A percentile compares a stretch with the other conserved stretches of the same genome.
These are phyloP conservation scores for Marisa cornuarietis DNA, from an alignment of 1,140 invertebrate species.

Conservation along the genomic window DNA sequence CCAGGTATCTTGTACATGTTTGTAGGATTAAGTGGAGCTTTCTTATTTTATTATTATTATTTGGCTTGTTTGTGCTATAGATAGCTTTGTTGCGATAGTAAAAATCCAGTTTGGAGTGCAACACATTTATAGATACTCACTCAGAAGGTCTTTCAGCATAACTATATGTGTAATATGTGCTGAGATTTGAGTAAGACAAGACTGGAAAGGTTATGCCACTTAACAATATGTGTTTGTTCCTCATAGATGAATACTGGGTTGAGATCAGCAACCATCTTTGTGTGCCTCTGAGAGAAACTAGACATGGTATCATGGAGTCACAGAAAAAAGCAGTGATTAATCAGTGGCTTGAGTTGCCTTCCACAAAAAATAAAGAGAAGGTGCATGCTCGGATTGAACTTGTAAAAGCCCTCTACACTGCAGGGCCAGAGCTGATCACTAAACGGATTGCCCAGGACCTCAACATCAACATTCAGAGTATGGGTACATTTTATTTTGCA, in stretches of 20 bases:
- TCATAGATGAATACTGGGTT: conserved; percentile 7
- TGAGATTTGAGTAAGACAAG: background rate
- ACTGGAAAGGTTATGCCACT: too few species aligned
- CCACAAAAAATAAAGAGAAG: background rate
- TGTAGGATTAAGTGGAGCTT: background rate
- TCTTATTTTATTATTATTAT: background rate
- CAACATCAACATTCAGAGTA: conserved; percentile 14
- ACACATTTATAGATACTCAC: too few species aligned
- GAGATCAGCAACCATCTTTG: conserved; percentile 8
- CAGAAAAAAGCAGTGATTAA: conserved; percentile 1
- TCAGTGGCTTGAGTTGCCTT: conserved; percentile 7
- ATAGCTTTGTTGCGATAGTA: background rate
- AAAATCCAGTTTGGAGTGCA: background rate
- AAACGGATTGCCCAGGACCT: conserved; percentile 5
- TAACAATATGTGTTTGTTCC: background rate
- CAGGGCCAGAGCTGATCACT: conserved; percentile 6
- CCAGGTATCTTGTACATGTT: conserved; percentile 9
- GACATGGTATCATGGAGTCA: background rate
- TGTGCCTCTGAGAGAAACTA: background rate
- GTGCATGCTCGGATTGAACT: background rate
- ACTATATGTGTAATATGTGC: background rate
- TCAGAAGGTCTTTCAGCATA: background rate
- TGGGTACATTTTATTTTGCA: background rate
- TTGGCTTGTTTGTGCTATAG: background rate
- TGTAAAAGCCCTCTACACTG: background rate